These are phyloP conservation scores for Cephus runcator DNA, from an alignment of 2,888 invertebrate species.

Conservation along the genomic window DNA sequence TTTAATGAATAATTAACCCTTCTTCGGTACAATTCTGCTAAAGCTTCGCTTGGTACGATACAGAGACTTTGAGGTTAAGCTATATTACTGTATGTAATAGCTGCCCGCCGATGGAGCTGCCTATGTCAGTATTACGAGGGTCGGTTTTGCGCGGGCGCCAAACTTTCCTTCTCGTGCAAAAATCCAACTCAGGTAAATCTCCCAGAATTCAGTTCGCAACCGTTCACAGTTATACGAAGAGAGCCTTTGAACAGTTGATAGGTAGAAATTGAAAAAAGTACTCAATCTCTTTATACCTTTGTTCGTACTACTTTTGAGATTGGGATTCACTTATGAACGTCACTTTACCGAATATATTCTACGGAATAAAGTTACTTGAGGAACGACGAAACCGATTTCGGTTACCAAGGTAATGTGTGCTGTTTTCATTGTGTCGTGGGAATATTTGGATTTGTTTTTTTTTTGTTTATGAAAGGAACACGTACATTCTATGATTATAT, in stretches of 20 bases:
- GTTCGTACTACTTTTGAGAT: background rate
- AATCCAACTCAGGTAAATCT: background rate
- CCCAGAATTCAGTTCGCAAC: background rate
- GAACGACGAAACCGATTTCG: background rate
- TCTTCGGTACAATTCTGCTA: background rate
- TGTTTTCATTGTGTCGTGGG: background rate
- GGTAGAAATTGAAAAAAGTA: background rate
- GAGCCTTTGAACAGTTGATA: background rate
- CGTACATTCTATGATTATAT: background rate
- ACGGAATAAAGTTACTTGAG: background rate
- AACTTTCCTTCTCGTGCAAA: background rate
- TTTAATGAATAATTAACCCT: background rate
- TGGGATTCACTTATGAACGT: background rate
- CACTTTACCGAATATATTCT: background rate
- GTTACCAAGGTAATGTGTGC: background rate
- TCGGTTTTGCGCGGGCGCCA: slow-evolving; percentile 25
- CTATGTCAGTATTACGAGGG: slow-evolving; percentile 1
- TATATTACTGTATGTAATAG: background rate
- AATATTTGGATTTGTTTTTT: background rate
- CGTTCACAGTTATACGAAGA: background rate
- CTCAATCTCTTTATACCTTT: background rate
- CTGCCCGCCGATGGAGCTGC: background rate
- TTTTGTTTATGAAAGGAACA: background rate
- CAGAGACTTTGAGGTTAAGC: too few relatives aligned
- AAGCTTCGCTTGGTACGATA: background rate